These are phyloP conservation scores for Tamandua tetradactyla DNA, from an alignment of 2,797 vertebrate genomes.

Conservation along the genomic window DNA sequence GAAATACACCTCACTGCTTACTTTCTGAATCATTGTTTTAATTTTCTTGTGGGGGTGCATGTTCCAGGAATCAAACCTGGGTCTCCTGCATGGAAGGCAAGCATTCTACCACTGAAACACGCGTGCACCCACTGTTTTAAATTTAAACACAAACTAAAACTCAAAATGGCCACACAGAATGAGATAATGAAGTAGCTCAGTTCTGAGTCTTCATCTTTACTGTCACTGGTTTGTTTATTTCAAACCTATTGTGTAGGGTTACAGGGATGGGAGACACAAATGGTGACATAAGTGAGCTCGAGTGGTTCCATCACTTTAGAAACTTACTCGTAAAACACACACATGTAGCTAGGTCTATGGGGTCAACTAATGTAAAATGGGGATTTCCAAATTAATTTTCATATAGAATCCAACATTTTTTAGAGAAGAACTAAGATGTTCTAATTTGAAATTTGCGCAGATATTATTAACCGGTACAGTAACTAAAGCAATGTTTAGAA, in stretches of 20 bases:
- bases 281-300: neutral
- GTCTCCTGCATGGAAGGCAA: too few species aligned
- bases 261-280: neutral
- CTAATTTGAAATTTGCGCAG: neutral
- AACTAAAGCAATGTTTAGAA: neutral
- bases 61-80: too few species aligned
- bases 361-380: neutral
- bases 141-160: conserved; percentile 18
- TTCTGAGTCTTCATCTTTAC: neutral
- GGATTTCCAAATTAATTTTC: neutral
- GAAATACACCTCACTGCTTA: neutral
- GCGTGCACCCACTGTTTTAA: neutral
- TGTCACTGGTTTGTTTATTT: neutral
- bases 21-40: neutral
- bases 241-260: neutral
- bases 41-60: too few species aligned
- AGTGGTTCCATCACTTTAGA: neutral
- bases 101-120: too few species aligned
- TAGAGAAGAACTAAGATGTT: neutral
- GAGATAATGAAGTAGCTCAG: neutral
- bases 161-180: neutral
- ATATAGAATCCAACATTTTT: neutral
- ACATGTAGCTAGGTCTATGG: neutral
- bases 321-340: neutral
- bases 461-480: neutral